Evolutionary conservation across 30 jellyfish, hydroid and myxozoan species (phyloP), one percentile per base, ranked within the genome.

Genomic region (Pelagia noctiluca): DNA sequence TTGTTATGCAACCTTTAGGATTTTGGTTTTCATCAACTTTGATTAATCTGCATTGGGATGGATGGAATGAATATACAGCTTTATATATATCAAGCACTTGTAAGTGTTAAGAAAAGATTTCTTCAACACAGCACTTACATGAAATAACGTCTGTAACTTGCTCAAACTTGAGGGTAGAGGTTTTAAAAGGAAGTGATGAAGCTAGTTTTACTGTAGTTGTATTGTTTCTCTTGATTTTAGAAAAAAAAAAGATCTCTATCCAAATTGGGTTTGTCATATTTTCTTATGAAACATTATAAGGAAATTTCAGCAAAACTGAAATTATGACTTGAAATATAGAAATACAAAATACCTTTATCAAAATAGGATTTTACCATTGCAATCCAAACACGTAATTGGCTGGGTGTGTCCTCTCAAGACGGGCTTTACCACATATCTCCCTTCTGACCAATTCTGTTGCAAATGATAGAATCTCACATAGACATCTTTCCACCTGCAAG

Each of bases 361-460:
- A 5, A 67, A 67, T 19, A 33, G 19, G 64, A 52, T 24, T 19
- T 49, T 82, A 82, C 92, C 92, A 82, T 82, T 38, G 50, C 85
- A 82, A 36, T 69, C 92, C 85, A 82, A 30, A 49, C 92, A 82
- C 23, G 92, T 68, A 13, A 82, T 86, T 49, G 86, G 92, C 80
- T 82, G 92, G 13, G 77, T 33, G 57, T 82, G 92, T n/a, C 92
- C 92, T 42, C 92, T 64, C 62, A 82, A 42, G 49, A 82, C 79
- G n/a, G 92, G 92, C 23, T 82, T 82, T 37, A 82, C 92, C 33
- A 60, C 33, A 35, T 82, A 82, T 18, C 24, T 46, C 13, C 92
- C 92, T 0, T 70, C 60, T 3, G 72, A 72, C 92, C 92, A 82
- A 62, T 82, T 82, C 31, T 47, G 34, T 57, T 82, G 63, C 25